Base-by-base conservation (phyloP, 2,113 vertebrate genomes). In the Delphinapterus leucas region DNA sequence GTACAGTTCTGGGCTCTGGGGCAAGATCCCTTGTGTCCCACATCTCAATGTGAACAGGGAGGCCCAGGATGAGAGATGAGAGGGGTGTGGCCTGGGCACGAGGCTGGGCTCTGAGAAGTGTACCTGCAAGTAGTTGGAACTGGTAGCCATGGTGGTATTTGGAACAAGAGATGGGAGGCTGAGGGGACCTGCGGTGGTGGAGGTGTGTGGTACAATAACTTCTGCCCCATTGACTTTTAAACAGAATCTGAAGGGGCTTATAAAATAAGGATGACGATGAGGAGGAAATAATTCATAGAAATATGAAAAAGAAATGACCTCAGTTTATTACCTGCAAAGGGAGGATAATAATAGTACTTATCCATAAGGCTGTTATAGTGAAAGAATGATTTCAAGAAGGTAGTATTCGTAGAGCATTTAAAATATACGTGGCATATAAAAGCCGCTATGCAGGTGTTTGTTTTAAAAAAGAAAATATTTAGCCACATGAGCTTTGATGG, bases 371-470 rank as follows among this genome's bases (percentile, higher is more conserved):
- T 79, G 63, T 88, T 93, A 63, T 21, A n/a, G n/a, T 38, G 63
- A 83, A 12, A 33, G 60, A 77, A 87, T 71, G 63, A 89, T 74
- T 86, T 74, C 85, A 55, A 63, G 58, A 88, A 81, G 5, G 63
- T 79, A 71, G 12, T 94, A 90, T 86, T 77, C 73, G 2, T 73
- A 77, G 49, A 60, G 4, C 55, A 33, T 47, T 93, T 74, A 55
- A 81, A 96, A 77, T 76, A 84, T 90, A 38, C 28, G 11, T 88
- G 85, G 4, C 14, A 88, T 87, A 61, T 44, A 68, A 71, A 74
- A 74, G 17, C 23, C 28, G 65, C 14, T 36, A 4, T 55, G 20
- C 70, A 47, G 70, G 68, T 73, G 1, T 90, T 77, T 63, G 12
- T 28, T 55, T 76, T 14, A 92, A 88, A 61, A 61, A 88, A 74